A percentile compares a stretch with the other conserved stretches of the same genome.
Conservation (phyloP, 2,113 vertebrate genomes). For the Actinemys pallida region DNA sequence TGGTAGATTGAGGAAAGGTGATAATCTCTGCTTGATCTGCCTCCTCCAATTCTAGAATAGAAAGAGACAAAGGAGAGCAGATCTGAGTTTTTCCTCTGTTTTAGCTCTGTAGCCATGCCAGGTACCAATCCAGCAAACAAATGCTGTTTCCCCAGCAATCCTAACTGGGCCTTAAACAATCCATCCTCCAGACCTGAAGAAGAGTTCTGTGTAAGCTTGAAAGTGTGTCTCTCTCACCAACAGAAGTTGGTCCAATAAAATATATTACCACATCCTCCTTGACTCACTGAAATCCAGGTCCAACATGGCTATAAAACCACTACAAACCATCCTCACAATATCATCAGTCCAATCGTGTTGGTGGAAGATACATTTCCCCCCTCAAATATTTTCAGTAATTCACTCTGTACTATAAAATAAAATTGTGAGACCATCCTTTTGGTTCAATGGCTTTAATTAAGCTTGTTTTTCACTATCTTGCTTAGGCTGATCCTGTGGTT, state of each 20-base stretch:
- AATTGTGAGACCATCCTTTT: neutral
- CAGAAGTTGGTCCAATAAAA: neutral
- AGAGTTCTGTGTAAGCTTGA: neutral
- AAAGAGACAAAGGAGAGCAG: neutral
- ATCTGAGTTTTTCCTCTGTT: neutral
- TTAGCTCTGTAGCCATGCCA: neutral
- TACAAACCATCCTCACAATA: neutral
- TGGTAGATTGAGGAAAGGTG: no score
- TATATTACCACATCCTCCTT: neutral
- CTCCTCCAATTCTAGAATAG: neutral
- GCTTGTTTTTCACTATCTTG: rapidly evolving
- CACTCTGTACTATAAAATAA: neutral
- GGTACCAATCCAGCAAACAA: neutral
- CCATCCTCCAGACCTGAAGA: neutral
- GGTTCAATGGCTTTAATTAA: neutral
- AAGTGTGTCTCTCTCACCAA: neutral
- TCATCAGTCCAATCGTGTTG: neutral
- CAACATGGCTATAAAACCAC: neutral
- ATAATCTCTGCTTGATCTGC: neutral
- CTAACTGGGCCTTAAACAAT: no score
- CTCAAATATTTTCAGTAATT: neutral
- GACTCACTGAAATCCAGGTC: neutral
- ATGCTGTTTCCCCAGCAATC: neutral
- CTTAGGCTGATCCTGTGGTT: rapidly evolving
- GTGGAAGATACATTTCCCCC: neutral